Evolutionary conservation across 2,888 invertebrate species (phyloP).

Genomic region (Cantharis flavilabris): DNA sequence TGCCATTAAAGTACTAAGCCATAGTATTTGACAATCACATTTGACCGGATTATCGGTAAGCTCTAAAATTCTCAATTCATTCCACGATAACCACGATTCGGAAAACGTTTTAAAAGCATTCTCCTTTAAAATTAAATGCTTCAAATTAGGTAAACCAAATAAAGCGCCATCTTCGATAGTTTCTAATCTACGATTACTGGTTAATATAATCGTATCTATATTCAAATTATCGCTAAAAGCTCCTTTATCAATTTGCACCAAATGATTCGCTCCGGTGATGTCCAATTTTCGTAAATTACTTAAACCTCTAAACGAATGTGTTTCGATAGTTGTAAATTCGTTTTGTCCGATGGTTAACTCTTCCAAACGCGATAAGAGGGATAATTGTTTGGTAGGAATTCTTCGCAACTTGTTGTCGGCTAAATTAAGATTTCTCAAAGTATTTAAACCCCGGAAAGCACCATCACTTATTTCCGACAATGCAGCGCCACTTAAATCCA

Average conservation of each 20-base stretch:
- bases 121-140: slow-evolving; percentile 75
- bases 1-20: slow-evolving; percentile 76
- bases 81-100: slow-evolving; percentile 81
- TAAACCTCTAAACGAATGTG: slow-evolving; percentile 77
- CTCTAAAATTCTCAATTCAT: slow-evolving; percentile 75
- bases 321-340: slow-evolving; percentile 71
- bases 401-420: slow-evolving; percentile 77
- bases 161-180: slow-evolving; percentile 77
- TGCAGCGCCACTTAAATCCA: slow-evolving; percentile 82
- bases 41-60: slow-evolving; percentile 81
- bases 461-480: slow-evolving; percentile 77
- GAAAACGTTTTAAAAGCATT: slow-evolving; percentile 76
- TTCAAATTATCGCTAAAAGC: slow-evolving; percentile 82
- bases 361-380: slow-evolving; percentile 73
- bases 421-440: slow-evolving; percentile 76
- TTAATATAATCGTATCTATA: slow-evolving; percentile 74
- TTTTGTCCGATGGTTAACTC: slow-evolving; percentile 84
- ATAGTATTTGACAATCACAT: slow-evolving; percentile 80
- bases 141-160: slow-evolving; percentile 77
- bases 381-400: slow-evolving; percentile 77
- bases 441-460: slow-evolving; percentile 76
- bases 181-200: slow-evolving; percentile 76
- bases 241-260: slow-evolving; percentile 75
- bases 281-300: slow-evolving; percentile 77
- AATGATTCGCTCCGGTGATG: slow-evolving; percentile 75